Conservation (phyloP, 2,888 invertebrate genomes). For the Cosmia trapezina region DNA sequence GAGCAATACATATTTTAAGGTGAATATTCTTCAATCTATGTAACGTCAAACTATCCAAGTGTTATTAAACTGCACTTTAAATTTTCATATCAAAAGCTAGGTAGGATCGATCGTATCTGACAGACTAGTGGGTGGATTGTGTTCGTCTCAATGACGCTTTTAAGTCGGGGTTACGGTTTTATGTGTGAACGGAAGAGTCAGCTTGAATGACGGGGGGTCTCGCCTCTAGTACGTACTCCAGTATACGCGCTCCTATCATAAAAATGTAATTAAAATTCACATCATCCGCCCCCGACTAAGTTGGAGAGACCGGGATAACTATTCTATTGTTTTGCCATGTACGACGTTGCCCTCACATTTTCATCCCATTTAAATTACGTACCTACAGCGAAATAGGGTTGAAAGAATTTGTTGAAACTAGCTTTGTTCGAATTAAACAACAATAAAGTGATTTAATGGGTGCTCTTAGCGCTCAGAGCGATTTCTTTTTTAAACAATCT, state of each 20-base stretch:
- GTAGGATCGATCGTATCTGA: conserved; percentile 65
- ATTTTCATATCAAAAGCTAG: conserved; percentile 72
- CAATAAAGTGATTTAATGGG: conserved; percentile 64
- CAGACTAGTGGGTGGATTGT: conserved; percentile 70
- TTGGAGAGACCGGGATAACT: conserved; percentile 78
- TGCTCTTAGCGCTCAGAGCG: conserved; percentile 56
- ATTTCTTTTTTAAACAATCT: conserved; percentile 68
- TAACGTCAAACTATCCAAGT: conserved; percentile 58
- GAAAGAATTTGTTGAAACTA: conserved; percentile 59
- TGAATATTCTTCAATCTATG: conserved; percentile 49
- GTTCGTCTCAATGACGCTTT: conserved; percentile 76
- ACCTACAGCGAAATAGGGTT: conserved; percentile 59
- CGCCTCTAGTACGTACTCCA: conserved; percentile 85
- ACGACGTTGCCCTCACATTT: conserved; percentile 63
- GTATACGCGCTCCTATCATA: conserved; percentile 85
- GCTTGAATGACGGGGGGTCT: conserved; percentile 78
- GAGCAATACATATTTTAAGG: conserved; percentile 43
- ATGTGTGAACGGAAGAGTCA: conserved; percentile 81
- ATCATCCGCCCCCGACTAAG: conserved; percentile 77
- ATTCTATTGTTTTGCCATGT: conserved; percentile 79
- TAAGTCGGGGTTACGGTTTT: conserved; percentile 81
- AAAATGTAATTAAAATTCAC: conserved; percentile 89
- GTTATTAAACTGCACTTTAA: conserved; percentile 65
- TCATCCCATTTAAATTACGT: conserved; percentile 69
- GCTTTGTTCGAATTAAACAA: conserved; percentile 61